Percentiles rank a stretch among this genome's conserved stretches.
Conservation (phyloP, 2,888 invertebrate species). For the Mythimna impura region DNA sequence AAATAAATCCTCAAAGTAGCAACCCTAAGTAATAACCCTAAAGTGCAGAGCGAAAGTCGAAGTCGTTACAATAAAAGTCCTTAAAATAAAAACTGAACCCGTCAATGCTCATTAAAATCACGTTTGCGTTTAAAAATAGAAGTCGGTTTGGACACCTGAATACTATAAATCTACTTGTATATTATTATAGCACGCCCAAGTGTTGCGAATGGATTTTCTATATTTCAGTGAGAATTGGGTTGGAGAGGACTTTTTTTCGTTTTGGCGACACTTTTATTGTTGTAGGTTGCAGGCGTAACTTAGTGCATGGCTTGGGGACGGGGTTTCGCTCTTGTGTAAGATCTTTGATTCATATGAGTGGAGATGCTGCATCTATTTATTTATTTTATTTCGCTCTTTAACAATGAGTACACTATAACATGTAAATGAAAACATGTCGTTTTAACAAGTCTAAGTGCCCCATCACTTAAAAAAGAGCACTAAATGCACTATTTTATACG, state of each 20-base stretch:
- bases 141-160: slow-evolving; percentile 72
- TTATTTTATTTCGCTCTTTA: too few species aligned
- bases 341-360: background rate
- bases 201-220: slow-evolving; percentile 61
- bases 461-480: too few species aligned
- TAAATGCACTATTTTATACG: too few species aligned
- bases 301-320: background rate
- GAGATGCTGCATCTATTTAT: too few species aligned
- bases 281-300: background rate
- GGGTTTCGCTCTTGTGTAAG: background rate
- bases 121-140: slow-evolving; percentile 71
- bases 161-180: slow-evolving; percentile 71
- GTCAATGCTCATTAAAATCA: slow-evolving; percentile 75
- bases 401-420: too few species aligned
- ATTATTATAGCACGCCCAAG: slow-evolving; percentile 66
- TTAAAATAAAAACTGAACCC: slow-evolving; percentile 65
- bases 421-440: too few species aligned
- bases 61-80: slow-evolving; percentile 58
- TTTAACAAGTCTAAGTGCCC: too few species aligned
- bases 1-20: slow-evolving; percentile 22
- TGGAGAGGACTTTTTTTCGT: background rate
- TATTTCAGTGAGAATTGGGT: slow-evolving; percentile 35
- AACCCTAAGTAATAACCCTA: slow-evolving; percentile 53
- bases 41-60: slow-evolving; percentile 55
- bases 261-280: slow-evolving; percentile 30